These are phyloP conservation scores for Hermatobates lingyangjiaoensis DNA, from an alignment of 1,140 invertebrate genomes.

Conservation along the genomic window DNA sequence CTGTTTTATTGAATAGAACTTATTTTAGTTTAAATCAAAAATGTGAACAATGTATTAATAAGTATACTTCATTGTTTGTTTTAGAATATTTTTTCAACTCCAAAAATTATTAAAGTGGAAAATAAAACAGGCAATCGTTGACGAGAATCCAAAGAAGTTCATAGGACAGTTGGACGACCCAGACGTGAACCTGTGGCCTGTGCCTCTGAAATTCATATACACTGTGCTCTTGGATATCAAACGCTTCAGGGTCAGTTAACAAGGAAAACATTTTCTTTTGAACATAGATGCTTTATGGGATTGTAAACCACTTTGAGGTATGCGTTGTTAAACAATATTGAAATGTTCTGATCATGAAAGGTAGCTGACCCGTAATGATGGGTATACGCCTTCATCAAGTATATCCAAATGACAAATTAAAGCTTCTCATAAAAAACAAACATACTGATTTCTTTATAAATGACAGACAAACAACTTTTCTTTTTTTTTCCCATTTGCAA, in stretches of 20 bases:
- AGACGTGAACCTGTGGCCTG: conserved; percentile 50
- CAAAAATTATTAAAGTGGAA: conserved; percentile 63
- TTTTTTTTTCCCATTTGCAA: too few relatives aligned
- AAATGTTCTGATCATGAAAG: too few relatives aligned
- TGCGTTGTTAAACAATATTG: too few relatives aligned
- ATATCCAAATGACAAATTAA: too few relatives aligned
- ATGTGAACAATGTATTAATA: not conserved
- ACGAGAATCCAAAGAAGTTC: conserved; percentile 40
- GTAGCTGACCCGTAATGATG: too few relatives aligned
- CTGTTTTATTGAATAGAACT: not conserved
- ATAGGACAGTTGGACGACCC: conserved; percentile 52
- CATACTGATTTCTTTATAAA: too few relatives aligned
- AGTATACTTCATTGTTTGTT: conserved; percentile 4
- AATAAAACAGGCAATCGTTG: conserved; percentile 51
- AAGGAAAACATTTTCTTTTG: too few relatives aligned
- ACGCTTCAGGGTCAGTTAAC: conserved; percentile 37
- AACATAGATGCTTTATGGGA: too few relatives aligned
- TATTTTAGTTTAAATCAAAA: not conserved
- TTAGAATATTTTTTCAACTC: conserved; percentile 46
- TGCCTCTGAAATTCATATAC: conserved; percentile 53
- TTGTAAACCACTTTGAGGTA: too few relatives aligned
- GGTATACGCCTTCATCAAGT: too few relatives aligned
- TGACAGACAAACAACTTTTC: too few relatives aligned
- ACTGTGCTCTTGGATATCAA: conserved; percentile 26
- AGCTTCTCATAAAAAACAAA: too few relatives aligned